Evolutionary conservation across 2,888 invertebrate species (phyloP), one percentile per base, ranked within the genome.

Genomic region (Caenorhabditis macrosperma): DNA sequence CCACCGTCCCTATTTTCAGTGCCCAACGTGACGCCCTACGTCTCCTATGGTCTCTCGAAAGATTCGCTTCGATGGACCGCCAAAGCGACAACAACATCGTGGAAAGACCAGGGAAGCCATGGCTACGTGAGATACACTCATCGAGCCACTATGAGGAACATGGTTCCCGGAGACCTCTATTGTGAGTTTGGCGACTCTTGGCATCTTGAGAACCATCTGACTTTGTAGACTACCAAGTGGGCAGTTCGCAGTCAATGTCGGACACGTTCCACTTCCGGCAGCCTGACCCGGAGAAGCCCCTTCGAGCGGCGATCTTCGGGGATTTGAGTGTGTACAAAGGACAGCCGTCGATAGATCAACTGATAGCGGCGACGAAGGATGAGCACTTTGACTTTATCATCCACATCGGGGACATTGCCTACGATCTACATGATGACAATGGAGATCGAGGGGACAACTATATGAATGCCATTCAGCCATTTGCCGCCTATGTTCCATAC

Each of bases 321-420:
- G 97, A 97, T 91, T 94, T 98, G 94, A 97, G 97, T 33, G 95
- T 95, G 91, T 94, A 94, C 85, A 97, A 97, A 92, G 95, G 96
- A 1, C 35, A 26, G 20, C 63, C 63, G 86, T 95, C 96, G 0
- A 92, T 97, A 67, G 93, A 94, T 0, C 93, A 95, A 78, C 91
- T 97, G 5, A 95, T 95, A 91, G 93, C 94, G 86, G 97, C 97
- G 89, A 93, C 95, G 0, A 94, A 95, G 89, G 92, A 93, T 50
- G 94, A 94, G 10, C 82, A 85, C 20, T 88, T 89, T 48, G 91
- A 91, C 78, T 86, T 91, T 26, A 81, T 91, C 28, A 79, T 91
- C 28, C 91, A 91, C 80, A 88, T 90, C 20, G 78, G 78, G 4
- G 97, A 97, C 92, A 95, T 96, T 92, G 96, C 96, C 0, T 97